A percentile compares a stretch with the other conserved stretches of the same genome.
These are phyloP conservation scores for Neodontobutis hainanensis DNA, from an alignment of 2,113 vertebrate genomes.

Conservation along the genomic window DNA sequence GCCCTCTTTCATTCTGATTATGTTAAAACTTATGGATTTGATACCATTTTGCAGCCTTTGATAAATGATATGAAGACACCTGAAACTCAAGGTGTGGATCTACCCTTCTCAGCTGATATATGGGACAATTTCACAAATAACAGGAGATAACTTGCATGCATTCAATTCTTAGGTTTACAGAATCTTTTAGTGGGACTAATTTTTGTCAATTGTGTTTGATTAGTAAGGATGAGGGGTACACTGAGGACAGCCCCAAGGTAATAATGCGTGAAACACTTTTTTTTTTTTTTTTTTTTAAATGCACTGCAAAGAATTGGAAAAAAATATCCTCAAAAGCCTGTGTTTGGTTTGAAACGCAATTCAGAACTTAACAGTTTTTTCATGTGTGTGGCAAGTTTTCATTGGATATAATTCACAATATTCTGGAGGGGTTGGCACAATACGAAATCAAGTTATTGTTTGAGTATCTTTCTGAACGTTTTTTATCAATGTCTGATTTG, in stretches of 20 bases:
- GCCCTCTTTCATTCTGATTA: too few relatives aligned
- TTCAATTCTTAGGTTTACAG: not conserved
- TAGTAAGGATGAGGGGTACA: conserved; percentile 10
- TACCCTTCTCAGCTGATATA: not conserved
- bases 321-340: too few relatives aligned
- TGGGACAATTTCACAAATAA: conserved; percentile 13
- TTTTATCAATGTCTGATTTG: conserved; percentile 20
- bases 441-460: conserved; percentile 45
- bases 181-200: conserved; percentile 24
- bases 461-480: conserved; percentile 18
- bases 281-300: too few relatives aligned
- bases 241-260: conserved; percentile 1
- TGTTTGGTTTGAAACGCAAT: too few relatives aligned
- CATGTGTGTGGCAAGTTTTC: too few relatives aligned
- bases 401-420: too few relatives aligned
- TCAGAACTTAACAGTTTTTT: too few relatives aligned
- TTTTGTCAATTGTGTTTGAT: conserved; percentile 18
- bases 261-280: not conserved
- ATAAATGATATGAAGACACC: conserved; percentile 24
- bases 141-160: conserved; percentile 10
- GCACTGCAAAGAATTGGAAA: too few relatives aligned
- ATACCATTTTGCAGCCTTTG: too few relatives aligned
- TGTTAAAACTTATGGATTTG: conserved; percentile 4
- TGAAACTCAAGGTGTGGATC: not conserved
- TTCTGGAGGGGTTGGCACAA: too few relatives aligned